phyloP scores from a whole-genome alignment of 2,888 invertebrate species.

The Cryptocephalus moraei region DNA sequence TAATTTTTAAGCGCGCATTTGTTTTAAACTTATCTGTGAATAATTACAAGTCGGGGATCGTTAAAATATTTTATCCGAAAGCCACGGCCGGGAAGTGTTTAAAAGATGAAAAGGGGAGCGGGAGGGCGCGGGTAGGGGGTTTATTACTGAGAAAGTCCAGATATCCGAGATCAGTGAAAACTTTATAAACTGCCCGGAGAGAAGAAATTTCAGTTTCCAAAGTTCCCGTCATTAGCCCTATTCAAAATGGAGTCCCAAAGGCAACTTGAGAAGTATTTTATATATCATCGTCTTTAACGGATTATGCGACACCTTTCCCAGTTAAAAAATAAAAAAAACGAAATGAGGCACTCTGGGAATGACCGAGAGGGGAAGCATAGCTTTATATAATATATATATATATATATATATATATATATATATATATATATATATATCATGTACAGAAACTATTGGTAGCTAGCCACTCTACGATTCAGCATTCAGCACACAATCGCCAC shows the following conservation, averaged over 20 bases:
- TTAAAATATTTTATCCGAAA: slow-evolving; percentile 22
- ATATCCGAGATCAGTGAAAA: slow-evolving; percentile 32
- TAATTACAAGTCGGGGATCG: slow-evolving; percentile 16
- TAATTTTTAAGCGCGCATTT: slow-evolving; percentile 4
- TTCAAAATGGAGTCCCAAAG: slow-evolving; percentile 22
- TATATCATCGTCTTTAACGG: too few species aligned
- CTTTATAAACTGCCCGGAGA: slow-evolving; percentile 28
- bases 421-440: too few species aligned
- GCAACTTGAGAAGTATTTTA: slow-evolving; percentile 14
- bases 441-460: too few species aligned
- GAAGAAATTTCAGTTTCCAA: slow-evolving; percentile 23
- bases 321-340: too few species aligned
- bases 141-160: slow-evolving; percentile 30
- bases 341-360: too few species aligned
- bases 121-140: slow-evolving; percentile 7
- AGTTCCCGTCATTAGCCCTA: slow-evolving; percentile 27
- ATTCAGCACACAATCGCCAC: too few species aligned
- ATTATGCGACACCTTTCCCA: too few species aligned
- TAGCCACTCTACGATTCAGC: too few species aligned
- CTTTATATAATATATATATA: too few species aligned
- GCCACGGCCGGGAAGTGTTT: slow-evolving; percentile 21
- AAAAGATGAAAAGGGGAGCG: slow-evolving; percentile 15
- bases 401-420: too few species aligned
- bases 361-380: too few species aligned
- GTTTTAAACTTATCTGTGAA: slow-evolving; percentile 15